Evolutionary conservation across 2,113 vertebrate species (phyloP), one percentile per base, ranked within the genome.

Genomic region (Oncorhynchus tshawytscha): DNA sequence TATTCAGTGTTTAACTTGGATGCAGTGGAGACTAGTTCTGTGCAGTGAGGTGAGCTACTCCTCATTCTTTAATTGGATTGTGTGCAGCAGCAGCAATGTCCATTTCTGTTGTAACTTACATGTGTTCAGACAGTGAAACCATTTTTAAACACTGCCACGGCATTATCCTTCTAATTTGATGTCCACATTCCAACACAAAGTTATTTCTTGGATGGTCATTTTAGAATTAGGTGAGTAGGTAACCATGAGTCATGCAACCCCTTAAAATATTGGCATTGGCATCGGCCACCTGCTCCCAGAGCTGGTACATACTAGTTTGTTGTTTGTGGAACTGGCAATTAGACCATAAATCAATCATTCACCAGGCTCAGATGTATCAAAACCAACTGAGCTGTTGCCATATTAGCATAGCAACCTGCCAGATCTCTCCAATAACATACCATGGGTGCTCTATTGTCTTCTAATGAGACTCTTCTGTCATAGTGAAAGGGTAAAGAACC

Each of bases 1-100:
- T 22, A 45, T 80, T 85, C 67, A 64, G 12, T 76, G 77, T 39
- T 78, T 77, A 25, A 73, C 68, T 73, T 6, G 3, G 24, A 48
- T 74, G 12, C 25, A 39, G 39, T 72, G 80, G 62, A 78, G 27
- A 8, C 31, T 27, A 18, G 39, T 34, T 9, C 62, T 45, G 39
- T 62, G 59, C 29, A 77, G 51, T 76, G 76, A 78, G 16, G 62
- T 74, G 67, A 62, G 15, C 48, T 71, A 71, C n/a, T 57, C 16
- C 51, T 54, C 51, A 54, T 70, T 70, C 49, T 75, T 31, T 31
- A 29, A 31, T 67, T 31, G 65, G 29, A 67, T 29, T 27, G 29
- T 20, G 67, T 39, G 67, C 15, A 27, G 29, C 27, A 68, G 16
- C 16, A 67, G 29, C 16, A 45, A 45, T 45, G 39, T 2, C 39